Percentiles rank a stretch among this genome's conserved stretches.
phyloP scores from a whole-genome alignment of 1,140 invertebrate genomes.

The Calliopsis andreniformis region DNA sequence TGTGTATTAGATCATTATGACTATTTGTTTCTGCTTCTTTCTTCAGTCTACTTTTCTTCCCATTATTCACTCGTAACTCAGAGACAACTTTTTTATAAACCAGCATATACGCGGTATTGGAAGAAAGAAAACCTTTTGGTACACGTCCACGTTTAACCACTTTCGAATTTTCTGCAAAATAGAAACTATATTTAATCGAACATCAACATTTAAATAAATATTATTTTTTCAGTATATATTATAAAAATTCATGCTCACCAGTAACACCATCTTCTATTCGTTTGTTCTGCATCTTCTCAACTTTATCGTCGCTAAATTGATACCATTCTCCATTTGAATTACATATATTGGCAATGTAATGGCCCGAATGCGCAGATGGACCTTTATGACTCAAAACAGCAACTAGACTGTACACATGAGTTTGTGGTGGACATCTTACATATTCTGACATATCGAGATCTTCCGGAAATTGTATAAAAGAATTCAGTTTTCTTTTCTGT shows the following conservation, averaged over 20 bases:
- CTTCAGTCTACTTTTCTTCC: conserved; percentile 51
- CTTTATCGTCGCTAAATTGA: conserved; percentile 87
- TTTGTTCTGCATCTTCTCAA: conserved; percentile 82
- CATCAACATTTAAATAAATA: too few relatives aligned
- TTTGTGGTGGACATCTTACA: conserved; percentile 73
- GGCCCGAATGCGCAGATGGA: conserved; percentile 86
- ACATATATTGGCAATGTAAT: conserved; percentile 85
- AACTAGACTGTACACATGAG: conserved; percentile 84
- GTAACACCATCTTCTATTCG: conserved; percentile 81
- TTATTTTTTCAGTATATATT: too few relatives aligned
- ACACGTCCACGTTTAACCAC: conserved; percentile 76
- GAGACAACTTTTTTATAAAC: conserved; percentile 82
- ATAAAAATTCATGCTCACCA: conserved; percentile 62
- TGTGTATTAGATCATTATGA: conserved; percentile 8
- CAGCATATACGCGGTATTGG: conserved; percentile 86
- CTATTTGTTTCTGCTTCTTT: conserved; percentile 46
- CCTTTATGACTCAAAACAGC: conserved; percentile 88
- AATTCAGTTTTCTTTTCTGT: conserved; percentile 87
- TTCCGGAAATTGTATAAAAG: conserved; percentile 86
- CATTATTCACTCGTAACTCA: conserved; percentile 29
- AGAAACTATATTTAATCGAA: conserved; percentile 27
- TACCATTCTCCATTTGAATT: conserved; percentile 84
- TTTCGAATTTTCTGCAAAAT: conserved; percentile 74
- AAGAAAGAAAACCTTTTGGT: conserved; percentile 80
- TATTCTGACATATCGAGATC: conserved; percentile 86